phyloP scores from a whole-genome alignment of 2,888 invertebrate genomes.

The Eustalomyia histrio region DNA sequence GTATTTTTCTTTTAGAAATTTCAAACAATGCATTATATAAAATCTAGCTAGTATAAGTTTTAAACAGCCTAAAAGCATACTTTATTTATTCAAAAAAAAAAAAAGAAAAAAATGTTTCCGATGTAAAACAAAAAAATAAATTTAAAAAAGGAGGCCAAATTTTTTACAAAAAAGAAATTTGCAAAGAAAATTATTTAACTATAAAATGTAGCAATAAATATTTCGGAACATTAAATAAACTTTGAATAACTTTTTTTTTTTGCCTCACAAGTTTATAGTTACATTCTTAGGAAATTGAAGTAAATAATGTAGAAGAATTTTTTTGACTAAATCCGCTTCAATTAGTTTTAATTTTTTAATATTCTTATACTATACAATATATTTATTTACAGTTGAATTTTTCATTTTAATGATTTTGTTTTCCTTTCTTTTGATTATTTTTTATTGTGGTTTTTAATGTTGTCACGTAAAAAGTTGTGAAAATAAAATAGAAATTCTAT shows the following conservation, averaged over 20 bases:
- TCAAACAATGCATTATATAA: neutral
- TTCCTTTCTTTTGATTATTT: neutral
- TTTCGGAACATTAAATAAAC: neutral
- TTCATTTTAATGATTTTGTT: neutral
- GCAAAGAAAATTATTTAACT: too few species aligned
- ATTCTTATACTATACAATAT: neutral
- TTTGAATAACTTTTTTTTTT: neutral
- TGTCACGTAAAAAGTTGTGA: constrained; percentile 14
- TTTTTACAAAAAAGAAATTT: neutral
- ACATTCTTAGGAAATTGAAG: neutral
- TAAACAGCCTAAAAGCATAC: constrained; percentile 58
- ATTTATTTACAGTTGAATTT: neutral
- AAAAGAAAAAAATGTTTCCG: constrained; percentile 45
- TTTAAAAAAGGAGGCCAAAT: constrained; percentile 40
- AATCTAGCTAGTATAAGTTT: neutral
- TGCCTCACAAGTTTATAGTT: neutral
- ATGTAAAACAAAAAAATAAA: neutral
- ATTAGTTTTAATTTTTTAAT: constrained; percentile 13
- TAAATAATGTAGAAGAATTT: neutral
- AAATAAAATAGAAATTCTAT: constrained; percentile 7
- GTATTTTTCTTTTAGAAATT: neutral
- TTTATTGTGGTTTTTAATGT: too few species aligned
- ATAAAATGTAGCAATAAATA: constrained; percentile 9
- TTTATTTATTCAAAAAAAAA: constrained; percentile 53
- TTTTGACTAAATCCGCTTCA: neutral